A percentile compares a stretch with the other conserved stretches of the same genome.
phyloP scores from a whole-genome alignment of 2,113 vertebrate genomes.

The Mustela lutreola region DNA sequence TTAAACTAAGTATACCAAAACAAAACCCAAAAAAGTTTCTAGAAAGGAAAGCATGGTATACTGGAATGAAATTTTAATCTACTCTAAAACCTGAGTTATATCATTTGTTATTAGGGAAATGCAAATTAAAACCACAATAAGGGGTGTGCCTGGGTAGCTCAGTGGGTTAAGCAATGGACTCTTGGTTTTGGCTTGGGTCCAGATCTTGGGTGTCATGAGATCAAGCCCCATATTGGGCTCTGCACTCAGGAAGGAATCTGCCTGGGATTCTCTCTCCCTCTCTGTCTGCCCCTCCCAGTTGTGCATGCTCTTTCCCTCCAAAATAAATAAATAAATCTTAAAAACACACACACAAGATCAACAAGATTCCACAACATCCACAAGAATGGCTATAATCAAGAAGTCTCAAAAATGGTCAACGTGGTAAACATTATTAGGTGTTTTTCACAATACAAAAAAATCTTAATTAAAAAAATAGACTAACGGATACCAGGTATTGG shows the following conservation, averaged over 20 bases:
- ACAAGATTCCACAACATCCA: neutral
- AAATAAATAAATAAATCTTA: neutral
- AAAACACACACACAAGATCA: neutral
- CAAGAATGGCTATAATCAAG: neutral
- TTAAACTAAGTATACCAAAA: neutral
- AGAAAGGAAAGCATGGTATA: slow-evolving; percentile 37
- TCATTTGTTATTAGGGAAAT: neutral
- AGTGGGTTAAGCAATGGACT: neutral
- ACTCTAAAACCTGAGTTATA: slow-evolving; percentile 30
- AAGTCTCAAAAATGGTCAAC: slow-evolving; percentile 12
- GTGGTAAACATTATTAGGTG: neutral
- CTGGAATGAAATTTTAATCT: slow-evolving; percentile 32
- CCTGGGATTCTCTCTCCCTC: neutral
- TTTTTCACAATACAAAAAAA: slow-evolving; percentile 31
- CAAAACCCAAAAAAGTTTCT: neutral
- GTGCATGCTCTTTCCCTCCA: neutral
- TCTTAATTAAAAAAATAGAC: neutral
- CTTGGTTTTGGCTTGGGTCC: neutral
- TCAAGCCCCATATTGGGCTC: neutral
- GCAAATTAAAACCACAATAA: slow-evolving; percentile 54
- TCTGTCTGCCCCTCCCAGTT: neutral
- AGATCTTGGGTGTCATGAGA: neutral
- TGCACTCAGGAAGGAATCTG: neutral
- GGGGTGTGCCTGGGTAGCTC: neutral
- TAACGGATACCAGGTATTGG: neutral